These are phyloP conservation scores for Drosophila greeni DNA, from an alignment of 2,888 invertebrate species.

Conservation along the genomic window DNA sequence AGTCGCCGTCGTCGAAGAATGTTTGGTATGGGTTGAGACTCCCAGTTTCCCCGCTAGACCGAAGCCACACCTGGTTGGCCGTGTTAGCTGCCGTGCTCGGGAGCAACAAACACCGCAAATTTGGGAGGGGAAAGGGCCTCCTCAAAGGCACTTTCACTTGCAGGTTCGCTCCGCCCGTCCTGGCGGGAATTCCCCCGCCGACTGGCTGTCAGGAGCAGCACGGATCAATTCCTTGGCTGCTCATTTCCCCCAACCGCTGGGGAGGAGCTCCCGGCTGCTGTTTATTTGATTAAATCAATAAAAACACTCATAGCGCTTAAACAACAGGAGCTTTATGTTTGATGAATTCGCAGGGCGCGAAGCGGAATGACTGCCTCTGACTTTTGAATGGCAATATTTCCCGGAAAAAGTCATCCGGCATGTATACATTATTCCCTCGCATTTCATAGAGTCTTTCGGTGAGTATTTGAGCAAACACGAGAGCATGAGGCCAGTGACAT, in stretches of 20 bases:
- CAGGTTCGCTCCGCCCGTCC: conserved; percentile 1
- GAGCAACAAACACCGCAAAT: conserved; percentile 11
- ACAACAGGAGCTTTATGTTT: conserved; percentile 49
- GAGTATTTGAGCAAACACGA: conserved; percentile 10
- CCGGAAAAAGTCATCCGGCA: background rate
- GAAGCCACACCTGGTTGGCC: conserved; percentile 13
- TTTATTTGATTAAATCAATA: conserved; percentile 55
- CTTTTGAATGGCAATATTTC: conserved; percentile 28
- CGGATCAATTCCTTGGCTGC: conserved; percentile 27
- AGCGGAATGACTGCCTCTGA: conserved; percentile 12
- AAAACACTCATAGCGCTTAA: conserved; percentile 41
- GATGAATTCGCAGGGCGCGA: conserved; percentile 54
- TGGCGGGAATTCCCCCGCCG: conserved; percentile 5
- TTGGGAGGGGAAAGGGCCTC: background rate
- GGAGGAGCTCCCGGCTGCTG: conserved; percentile 20
- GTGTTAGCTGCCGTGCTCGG: conserved; percentile 1
- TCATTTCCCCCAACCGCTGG: conserved; percentile 12
- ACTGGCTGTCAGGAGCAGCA: conserved; percentile 19
- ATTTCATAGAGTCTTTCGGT: background rate
- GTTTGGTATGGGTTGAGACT: background rate
- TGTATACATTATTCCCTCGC: background rate
- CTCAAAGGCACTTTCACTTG: conserved; percentile 13
- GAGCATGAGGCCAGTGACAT: background rate
- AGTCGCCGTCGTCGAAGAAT: conserved; percentile 8
- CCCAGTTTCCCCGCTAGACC: background rate